Evolutionary conservation across 1,140 invertebrate genomes (phyloP).

Genomic region (Nasonia longicornis): DNA sequence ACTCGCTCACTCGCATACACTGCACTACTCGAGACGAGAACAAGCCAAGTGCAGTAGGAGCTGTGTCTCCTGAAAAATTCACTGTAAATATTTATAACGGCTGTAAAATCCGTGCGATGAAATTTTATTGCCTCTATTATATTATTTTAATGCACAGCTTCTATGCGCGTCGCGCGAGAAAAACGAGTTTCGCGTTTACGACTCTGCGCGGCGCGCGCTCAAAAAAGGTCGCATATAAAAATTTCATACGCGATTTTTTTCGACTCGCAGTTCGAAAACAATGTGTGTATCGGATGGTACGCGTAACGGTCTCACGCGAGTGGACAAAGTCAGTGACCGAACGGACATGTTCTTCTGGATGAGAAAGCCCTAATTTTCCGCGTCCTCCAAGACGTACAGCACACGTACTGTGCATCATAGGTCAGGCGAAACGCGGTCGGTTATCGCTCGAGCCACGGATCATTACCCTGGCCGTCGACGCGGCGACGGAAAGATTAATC

Average conservation of each 20-base stretch:
- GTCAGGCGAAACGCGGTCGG: constrained; percentile 38
- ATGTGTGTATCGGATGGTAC: no score
- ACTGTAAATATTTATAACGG: background rate
- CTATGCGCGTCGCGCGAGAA: background rate
- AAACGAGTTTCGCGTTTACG: background rate
- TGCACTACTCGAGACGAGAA: background rate
- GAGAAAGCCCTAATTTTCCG: constrained; percentile 20
- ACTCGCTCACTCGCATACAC: background rate
- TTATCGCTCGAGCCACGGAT: constrained; percentile 64
- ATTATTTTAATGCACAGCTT: background rate
- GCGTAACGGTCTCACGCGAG: background rate
- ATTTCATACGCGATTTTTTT: background rate
- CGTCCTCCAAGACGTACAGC: constrained; percentile 39
- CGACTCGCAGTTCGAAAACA: background rate
- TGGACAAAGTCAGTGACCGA: no score
- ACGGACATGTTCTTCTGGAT: no score
- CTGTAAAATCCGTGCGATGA: background rate
- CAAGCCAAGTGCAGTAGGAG: background rate
- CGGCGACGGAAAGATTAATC: constrained; percentile 62
- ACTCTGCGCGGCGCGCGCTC: background rate
- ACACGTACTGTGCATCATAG: constrained; percentile 21
- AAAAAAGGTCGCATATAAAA: background rate
- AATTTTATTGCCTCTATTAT: background rate
- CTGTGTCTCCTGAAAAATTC: background rate
- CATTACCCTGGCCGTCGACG: constrained; percentile 58